Conservation (phyloP, 2,888 invertebrate genomes). For the Drosophila pseudotakahashii region DNA sequence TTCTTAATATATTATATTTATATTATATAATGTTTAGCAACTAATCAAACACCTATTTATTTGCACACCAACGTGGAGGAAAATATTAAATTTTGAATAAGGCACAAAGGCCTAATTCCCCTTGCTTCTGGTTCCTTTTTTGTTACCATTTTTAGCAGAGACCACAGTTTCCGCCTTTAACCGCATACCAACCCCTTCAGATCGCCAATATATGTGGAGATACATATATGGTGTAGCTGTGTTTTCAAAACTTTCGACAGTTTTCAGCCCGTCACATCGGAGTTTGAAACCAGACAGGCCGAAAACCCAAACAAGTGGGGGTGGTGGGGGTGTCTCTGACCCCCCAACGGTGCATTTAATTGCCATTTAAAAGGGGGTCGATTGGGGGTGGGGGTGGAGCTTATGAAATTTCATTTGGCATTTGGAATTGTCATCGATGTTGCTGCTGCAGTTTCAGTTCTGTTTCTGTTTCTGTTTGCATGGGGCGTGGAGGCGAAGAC, state of each 20-base stretch:
- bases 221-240: constrained; percentile 28
- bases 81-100: constrained; percentile 54
- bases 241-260: constrained; percentile 75
- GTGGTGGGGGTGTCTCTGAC: not conserved
- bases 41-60: too few relatives aligned
- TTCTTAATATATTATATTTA: too few relatives aligned
- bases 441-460: constrained; percentile 11
- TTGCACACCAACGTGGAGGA: constrained; percentile 2
- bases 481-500: constrained; percentile 50
- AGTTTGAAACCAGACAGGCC: not conserved
- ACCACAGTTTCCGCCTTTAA: not conserved
- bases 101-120: constrained; percentile 21
- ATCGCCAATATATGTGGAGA: not conserved
- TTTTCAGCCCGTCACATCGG: constrained; percentile 61
- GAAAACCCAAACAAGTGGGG: constrained; percentile 18
- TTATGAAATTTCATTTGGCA: constrained; percentile 74
- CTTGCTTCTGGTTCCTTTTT: not conserved
- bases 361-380: constrained; percentile 64
- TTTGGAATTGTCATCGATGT: constrained; percentile 59
- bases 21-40: too few relatives aligned
- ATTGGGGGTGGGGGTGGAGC: constrained; percentile 19
- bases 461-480: constrained; percentile 55
- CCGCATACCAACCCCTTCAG: not conserved
- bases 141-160: not conserved
- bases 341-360: constrained; percentile 54